These are phyloP conservation scores for Planococcus citri DNA, from an alignment of 1,140 invertebrate genomes.

Conservation along the genomic window DNA sequence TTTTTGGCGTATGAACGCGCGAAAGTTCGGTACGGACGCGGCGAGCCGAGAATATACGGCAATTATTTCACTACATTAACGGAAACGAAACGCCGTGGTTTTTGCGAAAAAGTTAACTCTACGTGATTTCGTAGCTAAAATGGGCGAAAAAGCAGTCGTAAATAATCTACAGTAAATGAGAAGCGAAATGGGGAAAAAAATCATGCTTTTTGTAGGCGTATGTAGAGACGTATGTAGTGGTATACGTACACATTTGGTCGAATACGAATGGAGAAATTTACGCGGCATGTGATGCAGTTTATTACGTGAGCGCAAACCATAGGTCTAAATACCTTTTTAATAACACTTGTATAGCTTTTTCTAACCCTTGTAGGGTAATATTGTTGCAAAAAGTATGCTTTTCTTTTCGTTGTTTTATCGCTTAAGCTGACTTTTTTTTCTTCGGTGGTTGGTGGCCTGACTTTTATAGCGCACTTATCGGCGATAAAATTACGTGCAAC, in stretches of 20 bases:
- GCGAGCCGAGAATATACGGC: not conserved
- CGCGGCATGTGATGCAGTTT: not conserved
- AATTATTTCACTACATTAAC: not conserved
- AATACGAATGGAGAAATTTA: not conserved
- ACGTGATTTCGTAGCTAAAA: not conserved
- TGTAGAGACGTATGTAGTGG: too few relatives aligned
- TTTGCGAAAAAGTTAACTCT: not conserved
- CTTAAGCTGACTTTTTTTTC: too few relatives aligned
- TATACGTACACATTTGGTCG: too few relatives aligned
- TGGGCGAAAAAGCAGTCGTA: not conserved
- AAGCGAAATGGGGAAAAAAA: not conserved
- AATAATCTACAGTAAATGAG: not conserved
- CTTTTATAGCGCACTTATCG: too few relatives aligned
- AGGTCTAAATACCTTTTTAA: not conserved
- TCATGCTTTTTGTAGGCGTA: not conserved
- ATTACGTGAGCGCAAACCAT: not conserved
- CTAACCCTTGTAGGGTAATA: too few relatives aligned
- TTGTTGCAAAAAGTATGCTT: too few relatives aligned
- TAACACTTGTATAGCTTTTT: not conserved
- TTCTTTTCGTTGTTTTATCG: too few relatives aligned
- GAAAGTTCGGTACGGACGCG: too few relatives aligned
- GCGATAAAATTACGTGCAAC: too few relatives aligned
- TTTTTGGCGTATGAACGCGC: too few relatives aligned
- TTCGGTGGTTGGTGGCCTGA: too few relatives aligned
- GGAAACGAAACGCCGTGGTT: not conserved